Percentiles rank a stretch among this genome's conserved stretches.
These are phyloP conservation scores for Eurystomus glaucurus DNA, from an alignment of 2,797 vertebrate genomes.

Conservation along the genomic window DNA sequence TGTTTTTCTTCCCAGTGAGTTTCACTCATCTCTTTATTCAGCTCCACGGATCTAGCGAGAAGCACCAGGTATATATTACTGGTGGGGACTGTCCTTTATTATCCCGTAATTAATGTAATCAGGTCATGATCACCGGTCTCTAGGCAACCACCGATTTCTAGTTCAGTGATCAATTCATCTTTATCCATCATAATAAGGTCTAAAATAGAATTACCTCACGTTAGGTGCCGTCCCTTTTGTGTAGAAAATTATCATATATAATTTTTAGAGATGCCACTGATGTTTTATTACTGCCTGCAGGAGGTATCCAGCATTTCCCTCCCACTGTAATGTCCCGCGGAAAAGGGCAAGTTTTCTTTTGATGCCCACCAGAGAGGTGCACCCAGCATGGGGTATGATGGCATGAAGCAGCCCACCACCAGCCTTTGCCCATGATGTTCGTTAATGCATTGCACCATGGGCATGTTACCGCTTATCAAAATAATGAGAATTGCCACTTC, in stretches of 20 bases:
- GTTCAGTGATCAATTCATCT: constrained; percentile 78
- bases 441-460: accelerated
- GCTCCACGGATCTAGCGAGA: constrained; percentile 3
- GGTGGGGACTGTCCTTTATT: constrained; percentile 68
- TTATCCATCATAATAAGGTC: constrained; percentile 73
- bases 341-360: neutral
- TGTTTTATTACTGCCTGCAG: constrained; percentile 61
- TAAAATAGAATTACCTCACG: constrained; percentile 58
- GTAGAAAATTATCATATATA: constrained; percentile 45
- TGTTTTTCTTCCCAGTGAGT: constrained; percentile 1
- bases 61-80: constrained; percentile 60
- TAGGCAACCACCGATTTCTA: constrained; percentile 75
- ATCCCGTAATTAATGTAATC: constrained; percentile 77
- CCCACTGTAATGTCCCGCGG: neutral
- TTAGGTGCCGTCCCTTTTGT: constrained; percentile 56
- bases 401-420: neutral
- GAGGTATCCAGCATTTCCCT: constrained; percentile 20
- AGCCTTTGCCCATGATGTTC: neutral
- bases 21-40: constrained; percentile 27
- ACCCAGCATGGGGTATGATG: accelerated
- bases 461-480: neutral
- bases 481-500: neutral
- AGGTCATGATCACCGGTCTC: constrained; percentile 74
- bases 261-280: constrained; percentile 48
- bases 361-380: neutral